Evolutionary conservation across 2,797 vertebrate species (phyloP).

Genomic region (Nothura maculosa): DNA sequence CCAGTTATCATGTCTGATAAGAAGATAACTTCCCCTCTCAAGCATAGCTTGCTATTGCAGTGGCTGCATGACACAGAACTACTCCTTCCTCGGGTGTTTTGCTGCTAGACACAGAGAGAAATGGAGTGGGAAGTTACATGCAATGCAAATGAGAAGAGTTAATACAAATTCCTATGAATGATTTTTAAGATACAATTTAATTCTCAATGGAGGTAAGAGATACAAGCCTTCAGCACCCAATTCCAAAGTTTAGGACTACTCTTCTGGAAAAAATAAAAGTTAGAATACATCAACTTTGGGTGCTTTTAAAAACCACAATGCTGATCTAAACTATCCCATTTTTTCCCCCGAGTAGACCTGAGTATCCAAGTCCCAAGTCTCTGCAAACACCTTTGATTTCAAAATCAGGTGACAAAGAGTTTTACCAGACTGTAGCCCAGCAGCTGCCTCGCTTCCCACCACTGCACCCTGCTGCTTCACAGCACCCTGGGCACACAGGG

Average conservation of each 20-base stretch:
- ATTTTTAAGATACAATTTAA: background rate
- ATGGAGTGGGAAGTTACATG: background rate
- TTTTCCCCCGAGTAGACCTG: background rate
- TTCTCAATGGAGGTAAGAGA: background rate
- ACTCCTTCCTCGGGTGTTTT: rapidly evolving
- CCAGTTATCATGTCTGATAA: background rate
- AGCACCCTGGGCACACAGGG: rapidly evolving
- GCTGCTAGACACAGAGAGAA: background rate
- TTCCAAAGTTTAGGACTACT: background rate
- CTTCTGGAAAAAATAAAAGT: background rate
- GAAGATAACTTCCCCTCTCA: background rate
- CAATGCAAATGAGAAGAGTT: background rate
- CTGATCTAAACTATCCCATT: background rate
- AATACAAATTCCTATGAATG: background rate
- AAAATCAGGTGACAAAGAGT: background rate
- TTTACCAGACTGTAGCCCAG: background rate
- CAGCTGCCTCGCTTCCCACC: background rate
- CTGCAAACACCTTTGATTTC: background rate
- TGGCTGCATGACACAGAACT: background rate
- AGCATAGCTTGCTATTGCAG: background rate
- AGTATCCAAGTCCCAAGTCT: background rate
- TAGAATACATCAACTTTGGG: background rate
- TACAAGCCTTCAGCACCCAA: rapidly evolving
- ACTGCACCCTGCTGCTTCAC: background rate
- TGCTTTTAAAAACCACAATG: background rate